Conservation (phyloP, 1,140 invertebrate genomes). For the Probaryconus sp. region DNA sequence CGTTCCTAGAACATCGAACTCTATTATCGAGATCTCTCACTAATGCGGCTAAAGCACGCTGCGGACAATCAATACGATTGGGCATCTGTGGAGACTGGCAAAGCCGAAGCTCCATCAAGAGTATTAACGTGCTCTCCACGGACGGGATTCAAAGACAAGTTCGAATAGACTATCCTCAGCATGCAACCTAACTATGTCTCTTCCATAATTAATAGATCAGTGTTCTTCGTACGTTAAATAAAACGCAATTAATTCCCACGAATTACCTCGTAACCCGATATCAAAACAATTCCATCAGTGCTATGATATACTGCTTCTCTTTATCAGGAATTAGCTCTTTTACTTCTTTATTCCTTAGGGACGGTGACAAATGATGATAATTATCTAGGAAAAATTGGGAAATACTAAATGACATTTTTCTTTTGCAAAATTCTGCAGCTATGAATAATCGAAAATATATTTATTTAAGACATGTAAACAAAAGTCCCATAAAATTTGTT, state of each 20-base stretch:
- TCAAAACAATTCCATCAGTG: no score
- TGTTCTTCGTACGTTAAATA: constrained; percentile 23
- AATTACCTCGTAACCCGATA: no score
- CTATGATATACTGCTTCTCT: no score
- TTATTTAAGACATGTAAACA: no score
- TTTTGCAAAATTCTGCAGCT: no score
- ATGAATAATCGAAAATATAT: no score
- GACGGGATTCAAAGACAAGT: constrained; percentile 56
- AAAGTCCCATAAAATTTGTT: no score
- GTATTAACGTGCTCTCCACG: constrained; percentile 58
- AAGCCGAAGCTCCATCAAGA: constrained; percentile 61
- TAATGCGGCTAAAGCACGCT: constrained; percentile 60
- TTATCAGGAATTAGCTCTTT: no score
- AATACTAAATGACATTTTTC: no score
- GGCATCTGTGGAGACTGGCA: constrained; percentile 57
- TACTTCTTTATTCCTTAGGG: no score
- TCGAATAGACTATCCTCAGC: constrained; percentile 31
- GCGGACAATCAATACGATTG: constrained; percentile 63
- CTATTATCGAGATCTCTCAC: constrained; percentile 61
- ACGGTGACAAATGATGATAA: no score
- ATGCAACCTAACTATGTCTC: constrained; percentile 10
- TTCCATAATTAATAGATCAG: constrained; percentile 56
- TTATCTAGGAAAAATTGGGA: no score
- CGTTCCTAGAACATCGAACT: constrained; percentile 49
- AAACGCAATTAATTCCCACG: constrained; percentile 29